A percentile compares a stretch with the other conserved stretches of the same genome.
Evolutionary conservation across 2,113 vertebrate genomes (phyloP).

Genomic region (Sula dactylatra): DNA sequence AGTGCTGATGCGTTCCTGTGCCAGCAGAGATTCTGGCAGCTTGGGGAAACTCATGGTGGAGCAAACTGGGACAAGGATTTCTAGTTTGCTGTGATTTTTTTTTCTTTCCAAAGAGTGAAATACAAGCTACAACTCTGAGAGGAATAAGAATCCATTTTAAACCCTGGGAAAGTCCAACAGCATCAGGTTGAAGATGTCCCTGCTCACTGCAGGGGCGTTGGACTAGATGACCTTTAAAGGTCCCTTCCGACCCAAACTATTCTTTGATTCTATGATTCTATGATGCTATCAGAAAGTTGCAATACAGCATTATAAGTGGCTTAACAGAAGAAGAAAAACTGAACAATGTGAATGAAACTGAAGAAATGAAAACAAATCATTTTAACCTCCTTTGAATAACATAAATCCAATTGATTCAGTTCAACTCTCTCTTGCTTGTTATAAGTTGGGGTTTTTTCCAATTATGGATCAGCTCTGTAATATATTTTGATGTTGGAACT

Average conservation of each 20-base stretch:
- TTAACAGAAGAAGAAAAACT: not conserved
- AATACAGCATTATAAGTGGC: not conserved
- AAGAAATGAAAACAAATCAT: not conserved
- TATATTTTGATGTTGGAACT: not conserved
- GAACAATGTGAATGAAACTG: not conserved
- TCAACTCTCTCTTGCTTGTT: not conserved
- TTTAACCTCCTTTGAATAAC: not conserved
- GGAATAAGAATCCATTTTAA: not conserved
- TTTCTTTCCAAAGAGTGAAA: not conserved
- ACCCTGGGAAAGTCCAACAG: not conserved
- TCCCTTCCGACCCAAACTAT: not conserved
- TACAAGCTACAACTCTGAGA: not conserved
- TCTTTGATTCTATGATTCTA: not conserved
- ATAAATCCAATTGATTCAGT: not conserved
- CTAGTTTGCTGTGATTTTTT: not conserved
- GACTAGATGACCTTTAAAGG: not conserved
- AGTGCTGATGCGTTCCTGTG: rapidly evolving
- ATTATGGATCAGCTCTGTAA: not conserved
- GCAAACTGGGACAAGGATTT: not conserved
- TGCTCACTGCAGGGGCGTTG: not conserved
- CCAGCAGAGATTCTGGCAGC: not conserved
- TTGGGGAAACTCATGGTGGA: not conserved
- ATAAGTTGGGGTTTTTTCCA: not conserved
- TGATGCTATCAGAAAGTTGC: not conserved
- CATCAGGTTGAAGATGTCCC: not conserved